These are phyloP conservation scores for Brachystomella parvula DNA, from an alignment of 1,140 invertebrate genomes.

Conservation along the genomic window DNA sequence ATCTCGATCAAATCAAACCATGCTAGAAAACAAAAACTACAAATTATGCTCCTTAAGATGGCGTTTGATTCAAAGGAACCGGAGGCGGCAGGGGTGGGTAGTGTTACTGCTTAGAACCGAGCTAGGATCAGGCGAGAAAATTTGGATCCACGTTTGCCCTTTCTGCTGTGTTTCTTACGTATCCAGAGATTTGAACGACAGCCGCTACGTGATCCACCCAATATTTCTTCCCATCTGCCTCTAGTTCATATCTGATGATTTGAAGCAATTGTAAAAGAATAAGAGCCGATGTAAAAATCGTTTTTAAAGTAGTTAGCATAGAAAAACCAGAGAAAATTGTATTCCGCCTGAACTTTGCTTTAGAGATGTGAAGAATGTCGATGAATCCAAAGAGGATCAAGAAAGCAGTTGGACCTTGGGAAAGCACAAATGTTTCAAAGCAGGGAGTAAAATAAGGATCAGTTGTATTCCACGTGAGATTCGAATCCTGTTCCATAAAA, in stretches of 20 bases:
- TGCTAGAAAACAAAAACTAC: too few relatives aligned
- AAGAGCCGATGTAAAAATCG: constrained; percentile 49
- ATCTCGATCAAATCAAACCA: too few relatives aligned
- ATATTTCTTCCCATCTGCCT: constrained; percentile 24
- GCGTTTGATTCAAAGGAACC: too few relatives aligned
- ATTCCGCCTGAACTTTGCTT: constrained; percentile 67
- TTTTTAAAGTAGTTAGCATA: constrained; percentile 54
- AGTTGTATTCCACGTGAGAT: constrained; percentile 69
- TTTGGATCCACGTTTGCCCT: background rate
- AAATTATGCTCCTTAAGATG: too few relatives aligned
- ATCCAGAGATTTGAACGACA: constrained; percentile 32
- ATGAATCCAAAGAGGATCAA: constrained; percentile 57
- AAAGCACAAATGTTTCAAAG: constrained; percentile 76
- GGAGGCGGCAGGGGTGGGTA: too few relatives aligned
- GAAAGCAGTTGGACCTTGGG: constrained; percentile 78
- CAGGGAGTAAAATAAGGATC: constrained; percentile 75
- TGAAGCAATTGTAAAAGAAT: constrained; percentile 5
- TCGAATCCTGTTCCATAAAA: constrained; percentile 52
- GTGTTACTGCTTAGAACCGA: too few relatives aligned
- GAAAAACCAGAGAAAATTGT: constrained; percentile 66
- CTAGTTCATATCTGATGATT: background rate
- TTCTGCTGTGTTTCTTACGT: constrained; percentile 25
- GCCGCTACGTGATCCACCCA: constrained; percentile 43
- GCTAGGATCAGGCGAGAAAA: background rate
- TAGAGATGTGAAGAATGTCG: constrained; percentile 56